Evolutionary conservation across 1,140 invertebrate genomes (phyloP), one percentile per base, ranked within the genome.

Genomic region (Anastatus disparis): DNA sequence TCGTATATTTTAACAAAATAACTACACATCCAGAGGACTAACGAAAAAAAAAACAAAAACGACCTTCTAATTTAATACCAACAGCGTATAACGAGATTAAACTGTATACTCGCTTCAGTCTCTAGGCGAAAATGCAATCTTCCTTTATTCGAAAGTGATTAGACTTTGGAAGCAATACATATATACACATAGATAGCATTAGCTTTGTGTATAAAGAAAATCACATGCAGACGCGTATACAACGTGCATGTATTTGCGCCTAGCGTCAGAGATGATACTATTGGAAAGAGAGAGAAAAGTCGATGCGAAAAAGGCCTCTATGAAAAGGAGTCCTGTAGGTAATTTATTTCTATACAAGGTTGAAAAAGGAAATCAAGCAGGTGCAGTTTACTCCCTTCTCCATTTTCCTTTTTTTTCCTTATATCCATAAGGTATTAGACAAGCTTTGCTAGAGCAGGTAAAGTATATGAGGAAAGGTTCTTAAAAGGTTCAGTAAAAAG

Each of bases 321-420:
- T 71, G 65, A 76, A 76, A 76, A 35, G 70, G 70, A 76, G 74
- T 74, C 74, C 70, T 67, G 58, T 62, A 76, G 72, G 77, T 77
- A 76, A 77, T 79, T n/a, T n/a, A n/a, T n/a, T 79, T 75, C 75
- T 76, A 42, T 4, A 10, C 31, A 35, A 35, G 31, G 4, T 4
- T n/a, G n/a, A 68, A 71, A 74, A 68, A 63, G 55, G 13, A 69
- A 68, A 24, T 53, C 70, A 46, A 67, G 63, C 69, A 69, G 71
- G 73, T 75, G 70, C 67, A 72, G 44, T 35, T 4, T 35, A 10
- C 31, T 35, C 31, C 4, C 31, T 10, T 6, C 31, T 35, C 4
- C n/a, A n/a, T n/a, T n/a, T n/a, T n/a, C n/a, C n/a, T n/a, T n/a
- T n/a, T n/a, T n/a, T n/a, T n/a, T n/a, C n/a, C n/a, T n/a, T n/a